Conservation (phyloP, 2,113 vertebrate species). For the Turdus rufiventris region DNA sequence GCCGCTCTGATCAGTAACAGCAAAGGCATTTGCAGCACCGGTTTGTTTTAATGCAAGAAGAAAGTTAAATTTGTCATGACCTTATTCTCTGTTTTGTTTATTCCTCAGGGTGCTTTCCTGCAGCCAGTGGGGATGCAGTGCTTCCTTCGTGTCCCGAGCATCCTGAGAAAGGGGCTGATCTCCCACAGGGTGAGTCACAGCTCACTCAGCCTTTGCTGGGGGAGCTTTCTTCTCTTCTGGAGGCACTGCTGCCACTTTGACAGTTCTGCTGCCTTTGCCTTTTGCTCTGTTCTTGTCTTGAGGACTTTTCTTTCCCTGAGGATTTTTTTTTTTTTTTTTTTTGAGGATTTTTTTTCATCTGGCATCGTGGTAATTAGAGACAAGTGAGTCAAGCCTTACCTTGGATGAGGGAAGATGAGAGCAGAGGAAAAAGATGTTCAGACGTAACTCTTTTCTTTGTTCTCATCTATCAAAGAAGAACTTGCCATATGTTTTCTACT, state of each 20-base stretch:
- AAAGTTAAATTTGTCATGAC: neutral
- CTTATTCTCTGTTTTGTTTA: neutral
- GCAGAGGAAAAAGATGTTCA: neutral
- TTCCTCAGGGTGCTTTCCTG: neutral
- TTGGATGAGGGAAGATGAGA: neutral
- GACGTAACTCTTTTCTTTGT: neutral
- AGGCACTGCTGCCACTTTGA: neutral
- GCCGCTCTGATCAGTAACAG: neutral
- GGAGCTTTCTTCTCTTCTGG: neutral
- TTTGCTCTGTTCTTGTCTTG: neutral
- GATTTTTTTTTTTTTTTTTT: neutral
- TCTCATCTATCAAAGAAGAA: neutral
- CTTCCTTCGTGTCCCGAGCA: fast-evolving
- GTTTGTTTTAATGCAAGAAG: neutral
- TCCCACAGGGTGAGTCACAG: neutral
- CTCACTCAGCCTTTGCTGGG: neutral
- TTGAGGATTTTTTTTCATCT: neutral
- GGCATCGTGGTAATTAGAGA: slow-evolving; percentile 5
- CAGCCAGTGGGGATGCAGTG: fast-evolving
- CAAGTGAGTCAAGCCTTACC: neutral
- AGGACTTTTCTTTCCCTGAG: neutral
- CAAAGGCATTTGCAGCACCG: neutral
- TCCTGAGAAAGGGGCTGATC: neutral
- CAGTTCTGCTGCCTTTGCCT: neutral
- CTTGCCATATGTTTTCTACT: neutral